Base-by-base conservation (phyloP, 2,797 vertebrate species). In the Propithecus perrieri region DNA sequence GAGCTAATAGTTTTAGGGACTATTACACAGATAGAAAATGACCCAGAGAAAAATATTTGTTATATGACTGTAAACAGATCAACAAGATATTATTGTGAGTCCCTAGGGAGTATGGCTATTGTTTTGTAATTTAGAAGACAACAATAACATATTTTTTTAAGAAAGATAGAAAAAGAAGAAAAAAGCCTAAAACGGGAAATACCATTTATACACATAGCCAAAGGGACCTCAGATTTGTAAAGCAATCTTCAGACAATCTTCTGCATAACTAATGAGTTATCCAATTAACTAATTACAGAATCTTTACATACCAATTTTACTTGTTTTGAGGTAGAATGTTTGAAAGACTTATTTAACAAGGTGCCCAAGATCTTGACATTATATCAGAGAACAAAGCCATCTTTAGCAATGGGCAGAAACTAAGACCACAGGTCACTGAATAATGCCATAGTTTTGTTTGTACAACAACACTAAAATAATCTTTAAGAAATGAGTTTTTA, bases 391-490 rank as follows among this genome's bases (percentile, higher is more conserved):
- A 97, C 72, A 96, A 97, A 86, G 57, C 8, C 67, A 95, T 85
- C 57, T 79, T 89, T 74, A 91, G 53, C 81, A 96, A 93, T 17
- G 26, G 72, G 55, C 50, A 97, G 67, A 96, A 96, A 96, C 38
- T 76, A 97, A 95, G 72, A 89, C 78, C 50, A 93, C 24, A 93
- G 90, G 46, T 93, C 72, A 94, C 24, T 38, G 43, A 94, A 83
- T 57, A 91, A 92, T 55, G 46, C 18, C 63, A 57, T 91, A 75
- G 90, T 65, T 89, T 72, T 93, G 41, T 93, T 95, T 78, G 50
- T 67, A 97, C 43, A 94, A 72, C 20, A 91, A 61, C 30, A 91
- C 13, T 69, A 97, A 97, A 96, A 95, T 35, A 95, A 88, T 63
- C 48, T 84, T 89, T 80, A 91, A 89, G 55, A 85, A 74, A 11